A percentile compares a stretch with the other conserved stretches of the same genome.
Evolutionary conservation across 2,797 vertebrate species (phyloP).

Genomic region (Sebastes minor): DNA sequence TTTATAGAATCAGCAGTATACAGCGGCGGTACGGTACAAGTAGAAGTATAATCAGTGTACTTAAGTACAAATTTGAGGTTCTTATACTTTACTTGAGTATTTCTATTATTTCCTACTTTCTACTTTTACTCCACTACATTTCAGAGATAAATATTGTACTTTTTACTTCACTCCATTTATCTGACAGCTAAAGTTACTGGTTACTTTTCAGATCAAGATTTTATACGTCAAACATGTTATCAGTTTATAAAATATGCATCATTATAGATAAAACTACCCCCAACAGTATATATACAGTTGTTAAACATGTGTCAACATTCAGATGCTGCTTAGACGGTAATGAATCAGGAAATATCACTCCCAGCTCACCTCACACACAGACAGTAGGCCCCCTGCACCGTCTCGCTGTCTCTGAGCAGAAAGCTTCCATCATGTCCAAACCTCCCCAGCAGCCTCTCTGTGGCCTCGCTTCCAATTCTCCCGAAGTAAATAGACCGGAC

Average conservation of each 20-base stretch:
- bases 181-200: not conserved
- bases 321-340: not conserved
- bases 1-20: not conserved
- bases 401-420: conserved; percentile 75
- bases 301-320: not conserved
- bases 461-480: conserved; percentile 53
- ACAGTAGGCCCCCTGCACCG: conserved; percentile 65
- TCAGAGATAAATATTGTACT: not conserved
- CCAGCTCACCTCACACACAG: conserved; percentile 74
- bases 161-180: not conserved
- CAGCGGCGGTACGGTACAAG: not conserved
- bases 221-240: not conserved
- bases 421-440: conserved; percentile 75
- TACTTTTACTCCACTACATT: not conserved
- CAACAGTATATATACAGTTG: not conserved
- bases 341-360: not conserved
- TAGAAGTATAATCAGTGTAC: not conserved
- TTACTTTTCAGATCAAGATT: not conserved
- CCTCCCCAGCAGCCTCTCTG: conserved; percentile 67
- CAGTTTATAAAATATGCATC: not conserved
- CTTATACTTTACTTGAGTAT: not conserved
- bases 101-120: not conserved
- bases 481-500: conserved; percentile 67
- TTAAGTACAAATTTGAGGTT: not conserved
- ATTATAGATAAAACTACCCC: not conserved